Evolutionary conservation across 2,797 vertebrate species (phyloP).

Genomic region (Clarias pachynema): DNA sequence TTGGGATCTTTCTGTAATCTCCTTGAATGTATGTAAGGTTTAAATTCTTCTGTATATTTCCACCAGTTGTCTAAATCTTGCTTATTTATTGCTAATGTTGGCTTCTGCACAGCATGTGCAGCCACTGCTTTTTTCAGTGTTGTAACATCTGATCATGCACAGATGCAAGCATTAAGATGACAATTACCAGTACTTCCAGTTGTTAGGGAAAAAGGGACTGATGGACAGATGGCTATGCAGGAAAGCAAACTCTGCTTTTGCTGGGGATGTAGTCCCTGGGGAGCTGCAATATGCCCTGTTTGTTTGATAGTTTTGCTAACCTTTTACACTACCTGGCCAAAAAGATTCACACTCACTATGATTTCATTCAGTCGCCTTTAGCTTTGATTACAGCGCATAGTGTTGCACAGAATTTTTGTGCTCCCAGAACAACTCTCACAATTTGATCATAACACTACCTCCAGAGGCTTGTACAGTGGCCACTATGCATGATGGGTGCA

Average conservation of each 20-base stretch:
- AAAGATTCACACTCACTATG: too few species aligned
- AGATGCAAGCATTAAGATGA: neutral
- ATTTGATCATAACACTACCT: too few species aligned
- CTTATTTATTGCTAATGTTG: neutral
- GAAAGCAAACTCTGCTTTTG: neutral
- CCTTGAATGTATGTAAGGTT: neutral
- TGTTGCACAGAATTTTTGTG: too few species aligned
- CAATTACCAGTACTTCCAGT: neutral
- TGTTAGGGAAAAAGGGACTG: neutral
- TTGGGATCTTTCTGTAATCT: neutral
- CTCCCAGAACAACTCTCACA: too few species aligned
- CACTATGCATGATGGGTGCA: too few species aligned
- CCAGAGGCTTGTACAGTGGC: too few species aligned
- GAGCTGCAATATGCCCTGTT: constrained; percentile 7
- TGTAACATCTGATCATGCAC: neutral
- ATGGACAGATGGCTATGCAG: neutral
- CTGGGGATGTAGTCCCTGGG: neutral
- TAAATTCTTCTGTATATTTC: neutral
- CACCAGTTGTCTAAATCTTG: neutral
- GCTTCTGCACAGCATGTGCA: neutral
- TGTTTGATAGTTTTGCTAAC: constrained; percentile 10
- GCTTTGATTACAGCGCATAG: too few species aligned
- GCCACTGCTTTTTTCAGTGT: neutral
- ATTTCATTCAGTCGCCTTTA: too few species aligned
- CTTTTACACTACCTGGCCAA: neutral